Evolutionary conservation across 2,888 invertebrate genomes (phyloP).

Genomic region (Candidula unifasciata): DNA sequence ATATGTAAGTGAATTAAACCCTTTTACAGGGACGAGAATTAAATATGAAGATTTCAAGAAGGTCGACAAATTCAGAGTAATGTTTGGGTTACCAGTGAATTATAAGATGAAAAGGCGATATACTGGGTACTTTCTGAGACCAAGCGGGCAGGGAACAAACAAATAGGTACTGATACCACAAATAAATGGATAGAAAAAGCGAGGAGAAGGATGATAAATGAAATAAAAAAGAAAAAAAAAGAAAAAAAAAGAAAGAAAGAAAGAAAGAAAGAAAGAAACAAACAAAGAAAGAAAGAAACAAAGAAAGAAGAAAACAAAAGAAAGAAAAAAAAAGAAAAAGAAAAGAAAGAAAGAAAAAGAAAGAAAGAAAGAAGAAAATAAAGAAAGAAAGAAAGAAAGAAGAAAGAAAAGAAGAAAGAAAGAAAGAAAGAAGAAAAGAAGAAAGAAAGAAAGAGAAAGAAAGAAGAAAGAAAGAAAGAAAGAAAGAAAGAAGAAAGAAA

Average conservation of each 20-base stretch:
- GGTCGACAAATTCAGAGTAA: too few species aligned
- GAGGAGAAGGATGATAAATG: background rate
- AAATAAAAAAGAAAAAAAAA: background rate
- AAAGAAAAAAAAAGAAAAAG: background rate
- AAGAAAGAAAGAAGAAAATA: background rate
- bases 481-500: background rate
- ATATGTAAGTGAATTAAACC: too few species aligned
- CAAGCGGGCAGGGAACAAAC: too few species aligned
- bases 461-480: background rate
- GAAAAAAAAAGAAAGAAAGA: background rate
- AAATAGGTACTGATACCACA: too few species aligned
- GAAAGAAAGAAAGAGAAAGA: background rate
- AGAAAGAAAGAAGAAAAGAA: background rate
- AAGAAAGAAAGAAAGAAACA: background rate
- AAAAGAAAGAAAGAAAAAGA: background rate
- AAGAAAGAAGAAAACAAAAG: background rate
- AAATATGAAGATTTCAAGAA: too few species aligned
- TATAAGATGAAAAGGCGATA: too few species aligned
- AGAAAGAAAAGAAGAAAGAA: background rate
- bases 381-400: background rate
- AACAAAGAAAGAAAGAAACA: background rate
- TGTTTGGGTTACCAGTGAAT: too few species aligned
- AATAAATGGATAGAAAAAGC: background rate
- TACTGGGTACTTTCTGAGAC: too few species aligned
- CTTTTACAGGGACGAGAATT: too few species aligned